These are phyloP conservation scores for Panagrolaimus sp. DNA, from an alignment of 1,140 invertebrate genomes.

Conservation along the genomic window DNA sequence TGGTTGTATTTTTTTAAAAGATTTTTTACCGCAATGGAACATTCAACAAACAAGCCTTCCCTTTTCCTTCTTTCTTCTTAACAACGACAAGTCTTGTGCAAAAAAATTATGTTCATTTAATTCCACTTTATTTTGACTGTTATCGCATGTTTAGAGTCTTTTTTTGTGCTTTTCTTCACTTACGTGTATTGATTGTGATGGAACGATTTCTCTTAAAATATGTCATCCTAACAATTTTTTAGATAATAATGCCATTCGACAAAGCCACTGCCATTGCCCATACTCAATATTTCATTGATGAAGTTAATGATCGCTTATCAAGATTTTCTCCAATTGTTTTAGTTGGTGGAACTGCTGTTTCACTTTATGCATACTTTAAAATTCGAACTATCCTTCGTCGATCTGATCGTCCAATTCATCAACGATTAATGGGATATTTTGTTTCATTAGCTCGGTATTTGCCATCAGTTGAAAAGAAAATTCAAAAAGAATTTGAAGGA, in stretches of 20 bases:
- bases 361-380: not conserved
- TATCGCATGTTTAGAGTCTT: too few species aligned
- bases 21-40: too few species aligned
- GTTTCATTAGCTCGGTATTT: constrained; percentile 62
- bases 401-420: not conserved
- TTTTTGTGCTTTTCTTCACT: too few species aligned
- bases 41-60: too few species aligned
- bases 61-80: too few species aligned
- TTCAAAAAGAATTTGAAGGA: constrained; percentile 69
- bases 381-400: not conserved
- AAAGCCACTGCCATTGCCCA: constrained; percentile 5
- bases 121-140: too few species aligned
- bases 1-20: too few species aligned
- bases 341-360: constrained; percentile 6
- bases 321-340: not conserved
- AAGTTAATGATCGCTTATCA: not conserved
- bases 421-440: constrained; percentile 63
- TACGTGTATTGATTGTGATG: too few species aligned
- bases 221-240: too few species aligned
- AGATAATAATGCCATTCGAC: constrained; percentile 4
- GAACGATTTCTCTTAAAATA: too few species aligned
- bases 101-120: too few species aligned
- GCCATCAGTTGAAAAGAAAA: constrained; percentile 69
- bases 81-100: too few species aligned
- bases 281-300: not conserved